Evolutionary conservation across 2,113 vertebrate genomes (phyloP), one percentile per base, ranked within the genome.

Genomic region (Melozone crissalis): DNA sequence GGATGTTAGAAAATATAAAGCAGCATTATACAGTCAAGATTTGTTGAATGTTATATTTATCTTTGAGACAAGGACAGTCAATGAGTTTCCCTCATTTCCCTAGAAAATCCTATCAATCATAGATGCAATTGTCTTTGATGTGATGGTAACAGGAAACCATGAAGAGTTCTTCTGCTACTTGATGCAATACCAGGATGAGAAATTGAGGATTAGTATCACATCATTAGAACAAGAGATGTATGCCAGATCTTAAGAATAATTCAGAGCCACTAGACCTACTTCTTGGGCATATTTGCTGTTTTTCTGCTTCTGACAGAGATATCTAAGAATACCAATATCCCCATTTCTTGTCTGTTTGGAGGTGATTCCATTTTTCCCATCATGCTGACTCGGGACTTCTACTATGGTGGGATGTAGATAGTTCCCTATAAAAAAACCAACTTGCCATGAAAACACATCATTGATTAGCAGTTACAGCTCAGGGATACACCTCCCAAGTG

Each of bases 81-180:
- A 7, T 8, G n/a, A 33, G 19, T 62, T 76, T 73, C 13, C 23
- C 7, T 44, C 9, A 6, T 55, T 84, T 85, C 23, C 54, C 59
- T 39, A 67, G 39, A 85, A 79, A 59, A 58, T 15, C 1, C 15
- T 19, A 44, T 2, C 11, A 14, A 5, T 21, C 21, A 15, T 1
- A 0, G 8, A 31, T 82, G 10, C 4, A 13, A 0, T 75, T 35
- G 16, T 63, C 31, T 26, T 5, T 43, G 43, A 35, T 0, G 2
- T 33, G 43, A 44, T 18, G 27, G 13, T 49, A 47, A 66, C 21
- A 74, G 44, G 33, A 84, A 67, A 46, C 13, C 3, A 4, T 6
- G 16, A 63, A 63, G 44, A 41, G 3, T 4, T 51, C 33, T 41
- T 54, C 1, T 2, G 5, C 14, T 55, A 17, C 24, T 37, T 41